Base-by-base conservation (phyloP, 2,888 invertebrate genomes). In the Torymus texanus region DNA sequence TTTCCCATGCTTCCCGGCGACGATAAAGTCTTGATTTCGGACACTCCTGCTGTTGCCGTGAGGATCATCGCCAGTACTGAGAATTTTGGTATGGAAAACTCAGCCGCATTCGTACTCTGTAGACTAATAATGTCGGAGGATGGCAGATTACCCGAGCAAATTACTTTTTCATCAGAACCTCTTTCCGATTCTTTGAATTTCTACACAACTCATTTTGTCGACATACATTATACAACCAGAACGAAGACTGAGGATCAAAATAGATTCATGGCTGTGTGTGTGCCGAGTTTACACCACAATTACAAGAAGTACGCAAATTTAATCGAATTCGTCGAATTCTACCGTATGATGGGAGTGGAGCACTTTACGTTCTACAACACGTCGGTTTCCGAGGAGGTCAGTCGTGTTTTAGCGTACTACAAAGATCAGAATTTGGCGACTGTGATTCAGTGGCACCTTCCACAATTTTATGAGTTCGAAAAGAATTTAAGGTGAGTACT, bases 331-430 rank as follows among this genome's bases (percentile, higher is more conserved):
- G 87, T 92, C 53, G 92, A 92, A 82, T 89, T 91, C 83, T 91
- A 92, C 82, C 87, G 90, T 0, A 83, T 91, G 74, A 87, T 91
- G 83, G 92, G 92, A 0, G 91, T 89, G 21, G 86, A 86, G 0
- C 90, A 91, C 77, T 92, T 92, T 76, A 91, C 91, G 58, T 91
- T 92, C 82, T 92, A 92, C 83, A 88, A 90, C 14, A 85, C 90
- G 81, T 89, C 90, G 11, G 87, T 89, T 50, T 88, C 86, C 1
- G 80, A 85, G 2, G 86, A 89, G 41, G 90, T 92, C 11, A 83
- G 87, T 11, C 84, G 84, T 1, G 86, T 91, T 1, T 84, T 92
- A 21, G 78, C 87, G 1, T 85, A 90, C 80, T 92, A 92, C 80
- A 83, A 85, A 13, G 81, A 82, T 0, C 61, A 83, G 1, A 88